Evolutionary conservation across 1,140 invertebrate genomes (phyloP).

Genomic region (Sarcophaga bullata): DNA sequence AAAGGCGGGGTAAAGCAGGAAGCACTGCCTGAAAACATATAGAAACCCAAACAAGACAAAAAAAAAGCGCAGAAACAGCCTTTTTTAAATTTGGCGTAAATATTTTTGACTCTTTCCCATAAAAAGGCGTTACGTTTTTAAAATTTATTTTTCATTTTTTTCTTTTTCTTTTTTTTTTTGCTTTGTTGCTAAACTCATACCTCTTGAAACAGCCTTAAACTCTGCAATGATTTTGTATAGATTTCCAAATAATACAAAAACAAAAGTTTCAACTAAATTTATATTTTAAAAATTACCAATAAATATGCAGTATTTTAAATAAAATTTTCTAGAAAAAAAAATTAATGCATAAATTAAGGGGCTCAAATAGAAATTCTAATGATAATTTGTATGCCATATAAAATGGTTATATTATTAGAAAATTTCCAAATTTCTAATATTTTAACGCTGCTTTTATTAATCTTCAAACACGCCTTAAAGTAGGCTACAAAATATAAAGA

Average conservation of each 20-base stretch:
- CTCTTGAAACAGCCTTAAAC: neutral
- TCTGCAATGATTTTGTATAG: neutral
- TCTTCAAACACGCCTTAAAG: too few relatives aligned
- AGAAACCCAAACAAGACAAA: neutral
- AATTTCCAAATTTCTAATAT: too few relatives aligned
- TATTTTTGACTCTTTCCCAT: slow-evolving; percentile 5
- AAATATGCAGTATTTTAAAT: neutral
- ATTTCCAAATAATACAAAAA: neutral
- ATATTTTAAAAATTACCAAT: neutral
- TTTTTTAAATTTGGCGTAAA: neutral
- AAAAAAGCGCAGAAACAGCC: neutral
- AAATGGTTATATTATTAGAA: too few relatives aligned
- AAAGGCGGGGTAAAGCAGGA: neutral
- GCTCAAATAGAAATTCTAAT: too few relatives aligned
- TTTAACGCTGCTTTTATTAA: too few relatives aligned
- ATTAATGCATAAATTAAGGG: too few relatives aligned
- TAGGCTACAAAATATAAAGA: too few relatives aligned
- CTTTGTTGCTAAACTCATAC: neutral
- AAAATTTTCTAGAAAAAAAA: too few relatives aligned
- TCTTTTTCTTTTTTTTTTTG: neutral
- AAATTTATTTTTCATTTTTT: neutral
- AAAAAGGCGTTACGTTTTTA: slow-evolving; percentile 18
- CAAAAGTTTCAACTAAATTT: neutral
- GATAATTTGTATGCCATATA: too few relatives aligned
- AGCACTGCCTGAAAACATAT: neutral